phyloP scores from a whole-genome alignment of 2,797 vertebrate species.

The Spatula clypeata region DNA sequence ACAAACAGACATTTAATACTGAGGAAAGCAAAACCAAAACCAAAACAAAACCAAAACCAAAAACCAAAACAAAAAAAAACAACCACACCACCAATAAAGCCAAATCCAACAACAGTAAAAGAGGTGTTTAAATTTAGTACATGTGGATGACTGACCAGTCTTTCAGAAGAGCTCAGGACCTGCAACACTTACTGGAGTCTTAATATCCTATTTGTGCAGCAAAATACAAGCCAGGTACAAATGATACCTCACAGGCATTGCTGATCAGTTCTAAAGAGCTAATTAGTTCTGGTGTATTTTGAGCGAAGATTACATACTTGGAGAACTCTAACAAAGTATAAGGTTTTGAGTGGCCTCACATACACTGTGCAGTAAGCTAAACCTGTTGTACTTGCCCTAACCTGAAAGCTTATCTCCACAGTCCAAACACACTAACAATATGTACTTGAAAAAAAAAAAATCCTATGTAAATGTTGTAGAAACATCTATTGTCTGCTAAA shows the following conservation, averaged over 20 bases:
- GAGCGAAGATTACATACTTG: not conserved
- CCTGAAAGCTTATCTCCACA: not conserved
- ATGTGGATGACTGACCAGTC: not conserved
- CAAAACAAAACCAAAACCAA: not conserved
- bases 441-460: not conserved
- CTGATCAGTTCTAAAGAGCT: not conserved
- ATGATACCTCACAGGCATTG: not conserved
- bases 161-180: not conserved
- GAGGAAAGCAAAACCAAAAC: not conserved
- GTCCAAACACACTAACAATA: not conserved
- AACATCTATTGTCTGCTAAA: not conserved
- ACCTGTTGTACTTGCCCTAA: not conserved
- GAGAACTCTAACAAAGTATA: not conserved
- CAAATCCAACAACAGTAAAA: too few species aligned
- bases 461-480: not conserved
- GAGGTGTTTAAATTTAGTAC: not conserved
- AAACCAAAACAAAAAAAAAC: not conserved
- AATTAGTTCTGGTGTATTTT: not conserved
- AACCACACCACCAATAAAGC: too few species aligned
- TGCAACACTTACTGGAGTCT: not conserved
- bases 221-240: not conserved
- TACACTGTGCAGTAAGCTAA: not conserved
- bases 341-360: not conserved
- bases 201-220: not conserved
- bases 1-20: slow-evolving; percentile 46